Conservation (phyloP, 92 coral and sea anemone genomes). For the Metridium senile region DNA sequence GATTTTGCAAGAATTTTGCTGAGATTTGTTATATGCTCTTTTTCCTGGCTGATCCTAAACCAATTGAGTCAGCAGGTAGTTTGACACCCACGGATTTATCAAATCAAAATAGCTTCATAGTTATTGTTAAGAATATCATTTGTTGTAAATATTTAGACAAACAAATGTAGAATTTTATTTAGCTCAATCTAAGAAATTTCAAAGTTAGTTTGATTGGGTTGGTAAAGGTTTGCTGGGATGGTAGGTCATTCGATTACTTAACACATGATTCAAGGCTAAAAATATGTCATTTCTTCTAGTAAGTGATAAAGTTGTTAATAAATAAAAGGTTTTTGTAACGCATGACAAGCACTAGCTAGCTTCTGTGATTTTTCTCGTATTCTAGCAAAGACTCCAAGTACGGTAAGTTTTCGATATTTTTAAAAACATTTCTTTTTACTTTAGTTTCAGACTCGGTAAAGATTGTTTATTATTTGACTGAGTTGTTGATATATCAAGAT, state of each 20-base stretch:
- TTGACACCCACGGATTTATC: no score
- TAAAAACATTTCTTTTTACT: background rate
- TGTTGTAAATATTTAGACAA: no score
- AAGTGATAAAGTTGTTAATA: slow-evolving; percentile 22
- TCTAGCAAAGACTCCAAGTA: background rate
- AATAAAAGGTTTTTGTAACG: slow-evolving; percentile 11
- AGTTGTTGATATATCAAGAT: background rate
- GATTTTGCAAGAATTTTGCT: no score
- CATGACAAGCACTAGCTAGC: background rate
- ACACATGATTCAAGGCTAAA: slow-evolving; percentile 15
- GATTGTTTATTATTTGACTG: background rate
- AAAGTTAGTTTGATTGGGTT: background rate
- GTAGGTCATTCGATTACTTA: background rate
- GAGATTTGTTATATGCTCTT: background rate
- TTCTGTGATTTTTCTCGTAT: background rate
- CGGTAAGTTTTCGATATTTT: background rate
- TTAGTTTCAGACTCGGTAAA: background rate
- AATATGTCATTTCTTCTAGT: slow-evolving; percentile 7
- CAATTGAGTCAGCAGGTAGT: background rate
- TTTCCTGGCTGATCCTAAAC: background rate
- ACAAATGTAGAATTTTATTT: background rate
- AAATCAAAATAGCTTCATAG: no score
- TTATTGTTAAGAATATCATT: no score
- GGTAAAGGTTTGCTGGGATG: background rate
- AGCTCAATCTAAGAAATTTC: no score